Evolutionary conservation across 2,888 invertebrate genomes (phyloP), one percentile per base, ranked within the genome.

Genomic region (Lamproptera curius): DNA sequence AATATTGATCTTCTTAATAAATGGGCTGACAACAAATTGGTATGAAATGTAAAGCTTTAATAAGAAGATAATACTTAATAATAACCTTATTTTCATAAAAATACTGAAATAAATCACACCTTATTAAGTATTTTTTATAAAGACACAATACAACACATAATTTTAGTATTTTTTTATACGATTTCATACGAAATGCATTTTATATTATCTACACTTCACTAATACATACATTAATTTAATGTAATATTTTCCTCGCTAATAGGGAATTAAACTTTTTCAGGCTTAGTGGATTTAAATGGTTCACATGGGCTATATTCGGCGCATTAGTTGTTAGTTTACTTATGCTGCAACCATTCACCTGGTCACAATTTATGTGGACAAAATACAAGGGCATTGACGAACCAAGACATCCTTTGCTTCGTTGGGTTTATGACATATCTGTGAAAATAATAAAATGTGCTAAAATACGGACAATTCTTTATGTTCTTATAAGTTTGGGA

Each of bases 361-460:
- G 95, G 95, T 92, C 92, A 52, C 92, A 94, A 63, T 93, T 92
- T 58, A 63, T 92, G 1, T 94, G 94, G 93, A 77, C 74, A 1
- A 79, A 83, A 55, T 75, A 75, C 45, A 75, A 70, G 55, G 83
- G 89, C 11, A 74, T 89, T n/a, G 80, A 87, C 11, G 88, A 89
- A 51, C 93, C 93, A 0, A 76, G 75, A 26, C 89, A 89, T 53
- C 69, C 61, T 52, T 62, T 89, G 6, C 63, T 93, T 1, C 77
- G 88, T 36, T 80, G 83, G 42, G 71, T 94, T 16, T 94, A 91
- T 59, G 89, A 90, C 40, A 73, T 89, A 17, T 93, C 94, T 0
- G 76, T 89, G 20, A 67, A 64, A 28, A 89, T 95, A 39, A 91
- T 92, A 42, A 89, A 88, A 63, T 93, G 90, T 52, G 89, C 92